Evolutionary conservation across 2,888 invertebrate species (phyloP).

Genomic region (Apocheima hispidaria): DNA sequence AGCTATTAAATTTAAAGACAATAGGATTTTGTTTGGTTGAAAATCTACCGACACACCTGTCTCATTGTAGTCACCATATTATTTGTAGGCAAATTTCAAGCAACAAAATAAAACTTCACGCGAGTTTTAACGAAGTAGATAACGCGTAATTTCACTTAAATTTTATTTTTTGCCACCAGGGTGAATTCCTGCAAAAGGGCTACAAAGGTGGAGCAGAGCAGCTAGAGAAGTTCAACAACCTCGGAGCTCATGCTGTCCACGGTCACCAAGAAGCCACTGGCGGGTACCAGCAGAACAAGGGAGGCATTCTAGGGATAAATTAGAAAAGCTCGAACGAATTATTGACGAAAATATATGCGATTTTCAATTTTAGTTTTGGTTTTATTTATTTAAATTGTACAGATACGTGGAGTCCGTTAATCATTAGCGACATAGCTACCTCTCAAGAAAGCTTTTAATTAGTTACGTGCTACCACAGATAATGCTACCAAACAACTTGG

Average conservation of each 20-base stretch:
- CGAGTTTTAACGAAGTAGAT: no score
- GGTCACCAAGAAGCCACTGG: constrained; percentile 87
- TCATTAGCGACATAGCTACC: background rate
- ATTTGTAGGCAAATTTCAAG: no score
- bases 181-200: constrained; percentile 86
- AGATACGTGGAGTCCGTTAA: background rate
- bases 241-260: constrained; percentile 86
- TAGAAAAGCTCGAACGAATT: constrained; percentile 27
- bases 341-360: constrained; percentile 41
- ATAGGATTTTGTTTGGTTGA: no score
- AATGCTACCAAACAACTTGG: no score
- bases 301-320: constrained; percentile 82
- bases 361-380: constrained; percentile 22
- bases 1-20: no score
- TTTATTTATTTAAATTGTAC: constrained; percentile 2
- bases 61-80: no score
- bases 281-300: constrained; percentile 85
- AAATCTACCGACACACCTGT: no score
- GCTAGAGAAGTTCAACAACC: constrained; percentile 86
- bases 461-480: no score
- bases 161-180: constrained; percentile 55
- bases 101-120: no score
- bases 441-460: no score
- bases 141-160: no score
- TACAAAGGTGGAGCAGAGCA: constrained; percentile 86